Evolutionary conservation across 2,113 vertebrate genomes (phyloP).

Genomic region (Motacilla alba): DNA sequence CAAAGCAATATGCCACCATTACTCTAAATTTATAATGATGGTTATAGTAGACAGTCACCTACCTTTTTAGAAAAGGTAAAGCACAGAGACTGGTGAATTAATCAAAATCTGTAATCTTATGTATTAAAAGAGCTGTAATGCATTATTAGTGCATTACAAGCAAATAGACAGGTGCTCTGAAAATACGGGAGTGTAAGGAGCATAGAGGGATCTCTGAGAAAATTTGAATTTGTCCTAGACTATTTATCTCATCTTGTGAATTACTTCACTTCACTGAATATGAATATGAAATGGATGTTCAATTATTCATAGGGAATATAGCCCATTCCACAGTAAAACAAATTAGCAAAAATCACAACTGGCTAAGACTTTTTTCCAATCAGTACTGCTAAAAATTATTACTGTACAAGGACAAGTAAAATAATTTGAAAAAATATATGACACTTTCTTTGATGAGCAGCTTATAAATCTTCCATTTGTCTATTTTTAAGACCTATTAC

Average conservation of each 20-base stretch:
- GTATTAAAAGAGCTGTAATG: background rate
- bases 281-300: background rate
- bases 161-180: background rate
- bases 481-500: constrained; percentile 5
- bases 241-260: background rate
- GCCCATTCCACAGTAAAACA: background rate
- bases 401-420: background rate
- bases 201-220: background rate
- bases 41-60: background rate
- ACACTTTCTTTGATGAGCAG: background rate
- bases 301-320: background rate
- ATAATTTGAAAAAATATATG: background rate
- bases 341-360: background rate
- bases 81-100: background rate
- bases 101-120: constrained; percentile 21
- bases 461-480: constrained; percentile 3
- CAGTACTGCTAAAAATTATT: background rate
- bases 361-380: background rate
- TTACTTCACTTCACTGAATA: background rate
- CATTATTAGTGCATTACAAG: background rate
- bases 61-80: background rate
- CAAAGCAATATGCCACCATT: constrained; percentile 1
- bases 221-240: background rate
- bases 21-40: background rate
- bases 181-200: background rate